phyloP scores from a whole-genome alignment of 1,140 invertebrate genomes.

The Drosophila leontia region DNA sequence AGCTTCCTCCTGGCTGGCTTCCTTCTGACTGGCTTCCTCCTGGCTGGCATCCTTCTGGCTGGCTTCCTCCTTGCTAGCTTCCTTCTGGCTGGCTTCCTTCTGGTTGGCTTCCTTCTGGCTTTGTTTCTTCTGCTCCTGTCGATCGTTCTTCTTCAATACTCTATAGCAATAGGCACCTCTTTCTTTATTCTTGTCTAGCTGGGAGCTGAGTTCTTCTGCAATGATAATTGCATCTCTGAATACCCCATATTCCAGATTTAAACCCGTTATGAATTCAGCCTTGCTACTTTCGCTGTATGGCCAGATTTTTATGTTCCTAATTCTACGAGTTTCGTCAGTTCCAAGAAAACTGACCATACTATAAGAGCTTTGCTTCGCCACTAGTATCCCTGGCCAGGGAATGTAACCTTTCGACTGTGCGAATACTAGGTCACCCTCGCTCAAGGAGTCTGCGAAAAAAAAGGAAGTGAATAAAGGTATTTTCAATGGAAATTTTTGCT shows the following conservation, averaged over 20 bases:
- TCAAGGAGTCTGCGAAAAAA: constrained; percentile 11
- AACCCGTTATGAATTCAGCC: constrained; percentile 13
- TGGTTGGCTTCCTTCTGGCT: neutral
- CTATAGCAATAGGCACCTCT: neutral
- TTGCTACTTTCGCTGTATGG: constrained; percentile 34
- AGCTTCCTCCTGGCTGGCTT: too few species aligned
- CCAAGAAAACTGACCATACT: constrained; percentile 11
- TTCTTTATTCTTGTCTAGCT: neutral
- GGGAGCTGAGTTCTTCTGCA: constrained; percentile 2
- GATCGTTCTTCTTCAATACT: neutral
- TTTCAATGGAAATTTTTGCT: neutral
- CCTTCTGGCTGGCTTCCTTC: neutral
- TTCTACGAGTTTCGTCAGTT: constrained; percentile 2
- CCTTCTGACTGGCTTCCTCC: neutral
- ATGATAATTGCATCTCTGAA: constrained; percentile 30
- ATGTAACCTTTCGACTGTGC: constrained; percentile 24
- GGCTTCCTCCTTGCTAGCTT: too few species aligned
- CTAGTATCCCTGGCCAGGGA: constrained; percentile 39
- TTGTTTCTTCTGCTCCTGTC: neutral
- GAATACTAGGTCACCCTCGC: constrained; percentile 38
- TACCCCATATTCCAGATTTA: neutral
- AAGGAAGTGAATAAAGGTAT: neutral
- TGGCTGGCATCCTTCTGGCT: too few species aligned
- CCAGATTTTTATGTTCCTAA: constrained; percentile 40
- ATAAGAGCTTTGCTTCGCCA: neutral